These are phyloP conservation scores for Eupithecia subumbrata DNA, from an alignment of 2,888 invertebrate species.

Conservation along the genomic window DNA sequence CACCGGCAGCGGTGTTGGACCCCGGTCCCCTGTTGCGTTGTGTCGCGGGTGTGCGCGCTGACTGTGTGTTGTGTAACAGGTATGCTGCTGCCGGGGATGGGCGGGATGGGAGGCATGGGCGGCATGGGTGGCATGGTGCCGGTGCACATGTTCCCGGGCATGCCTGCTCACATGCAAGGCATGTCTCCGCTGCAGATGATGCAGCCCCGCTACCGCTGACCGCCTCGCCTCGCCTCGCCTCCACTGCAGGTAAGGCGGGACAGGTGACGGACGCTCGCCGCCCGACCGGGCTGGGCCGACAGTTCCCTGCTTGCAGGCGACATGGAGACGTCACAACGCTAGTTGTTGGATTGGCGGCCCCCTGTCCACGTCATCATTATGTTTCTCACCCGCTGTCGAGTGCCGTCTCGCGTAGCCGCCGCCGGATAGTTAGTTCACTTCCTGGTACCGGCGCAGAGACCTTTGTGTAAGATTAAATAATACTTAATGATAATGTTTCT, in stretches of 20 bases:
- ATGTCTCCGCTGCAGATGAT: constrained; percentile 83
- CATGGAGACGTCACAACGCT: constrained; percentile 73
- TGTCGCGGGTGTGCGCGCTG: constrained; percentile 37
- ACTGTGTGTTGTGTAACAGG: constrained; percentile 64
- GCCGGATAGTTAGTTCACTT: constrained; percentile 46
- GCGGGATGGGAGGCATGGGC: constrained; percentile 9
- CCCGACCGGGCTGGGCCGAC: constrained; percentile 78
- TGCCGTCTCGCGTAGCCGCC: constrained; percentile 30
- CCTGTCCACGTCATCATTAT: constrained; percentile 67
- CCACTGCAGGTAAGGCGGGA: constrained; percentile 54
- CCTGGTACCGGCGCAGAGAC: constrained; percentile 58
- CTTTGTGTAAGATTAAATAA: constrained; percentile 69
- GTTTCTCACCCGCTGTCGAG: constrained; percentile 29
- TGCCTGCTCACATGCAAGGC: constrained; percentile 48
- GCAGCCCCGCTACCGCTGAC: constrained; percentile 94
- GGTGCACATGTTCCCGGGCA: constrained; percentile 72
- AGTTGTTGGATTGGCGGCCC: constrained; percentile 84
- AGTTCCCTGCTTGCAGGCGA: constrained; percentile 84
- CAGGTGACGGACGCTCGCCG: constrained; percentile 60
- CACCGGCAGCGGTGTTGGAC: constrained; percentile 74
- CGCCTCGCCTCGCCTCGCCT: constrained; percentile 21
- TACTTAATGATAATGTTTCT: constrained; percentile 66
- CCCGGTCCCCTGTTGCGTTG: constrained; percentile 62
- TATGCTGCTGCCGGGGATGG: constrained; percentile 69
- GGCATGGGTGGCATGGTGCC: constrained; percentile 76